phyloP scores from a whole-genome alignment of 2,113 vertebrate genomes.

The Zonotrichia leucophrys region DNA sequence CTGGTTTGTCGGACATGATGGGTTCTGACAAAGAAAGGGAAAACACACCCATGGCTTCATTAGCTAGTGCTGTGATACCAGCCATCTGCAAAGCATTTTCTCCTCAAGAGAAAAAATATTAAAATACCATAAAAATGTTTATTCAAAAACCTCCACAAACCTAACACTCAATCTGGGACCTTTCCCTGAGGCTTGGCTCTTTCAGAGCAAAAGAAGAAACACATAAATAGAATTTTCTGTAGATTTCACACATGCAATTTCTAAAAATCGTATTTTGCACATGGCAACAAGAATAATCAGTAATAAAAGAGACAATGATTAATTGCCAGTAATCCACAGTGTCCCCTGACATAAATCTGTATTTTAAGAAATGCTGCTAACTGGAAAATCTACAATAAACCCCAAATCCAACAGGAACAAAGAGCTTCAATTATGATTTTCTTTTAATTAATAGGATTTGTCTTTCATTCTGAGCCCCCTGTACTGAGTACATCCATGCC shows the following conservation, averaged over 20 bases:
- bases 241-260: not conserved
- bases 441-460: not conserved
- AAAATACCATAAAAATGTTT: not conserved
- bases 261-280: not conserved
- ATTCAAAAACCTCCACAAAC: not conserved
- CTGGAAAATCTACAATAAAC: not conserved
- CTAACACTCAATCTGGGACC: not conserved
- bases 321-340: not conserved
- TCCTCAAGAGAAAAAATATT: not conserved
- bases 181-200: not conserved
- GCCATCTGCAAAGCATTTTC: constrained; percentile 30
- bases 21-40: constrained; percentile 66
- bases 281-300: not conserved
- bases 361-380: not conserved
- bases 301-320: not conserved
- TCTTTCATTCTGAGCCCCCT: not conserved
- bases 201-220: not conserved
- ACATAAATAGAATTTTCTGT: not conserved
- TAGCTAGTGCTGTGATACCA: constrained; percentile 15
- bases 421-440: constrained; percentile 5
- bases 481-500: not conserved
- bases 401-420: not conserved
- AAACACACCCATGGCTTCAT: constrained; percentile 47
- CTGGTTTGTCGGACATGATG: constrained; percentile 89
- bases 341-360: not conserved